A percentile compares a stretch with the other conserved stretches of the same genome.
Conservation (phyloP, 2,888 invertebrate species). For the Cosmopolites sordidus region DNA sequence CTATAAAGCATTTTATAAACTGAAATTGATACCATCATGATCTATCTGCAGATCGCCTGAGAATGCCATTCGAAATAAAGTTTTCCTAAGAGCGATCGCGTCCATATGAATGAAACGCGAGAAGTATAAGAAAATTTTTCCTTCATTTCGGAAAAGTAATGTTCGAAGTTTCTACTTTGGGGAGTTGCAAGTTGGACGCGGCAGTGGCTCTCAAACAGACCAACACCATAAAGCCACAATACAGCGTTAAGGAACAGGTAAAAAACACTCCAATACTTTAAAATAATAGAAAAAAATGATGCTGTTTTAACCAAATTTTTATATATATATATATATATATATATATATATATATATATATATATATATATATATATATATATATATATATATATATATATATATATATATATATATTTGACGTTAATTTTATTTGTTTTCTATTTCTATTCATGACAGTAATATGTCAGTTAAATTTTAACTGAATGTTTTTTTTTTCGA, state of each 20-base stretch:
- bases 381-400: too few relatives aligned
- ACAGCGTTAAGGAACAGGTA: conserved; percentile 56
- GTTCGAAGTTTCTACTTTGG: conserved; percentile 68
- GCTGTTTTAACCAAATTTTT: too few relatives aligned
- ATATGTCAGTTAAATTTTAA: too few relatives aligned
- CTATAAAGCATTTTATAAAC: too few relatives aligned
- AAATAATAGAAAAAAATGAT: neutral
- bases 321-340: too few relatives aligned
- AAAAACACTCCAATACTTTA: conserved; percentile 1
- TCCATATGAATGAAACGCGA: neutral
- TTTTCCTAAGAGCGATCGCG: neutral
- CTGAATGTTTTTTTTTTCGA: too few relatives aligned
- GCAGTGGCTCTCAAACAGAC: conserved; percentile 55
- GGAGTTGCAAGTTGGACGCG: conserved; percentile 65
- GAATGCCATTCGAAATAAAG: neutral
- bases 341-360: too few relatives aligned
- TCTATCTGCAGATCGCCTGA: neutral
- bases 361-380: too few relatives aligned
- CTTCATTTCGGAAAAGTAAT: conserved; percentile 40
- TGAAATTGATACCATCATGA: too few relatives aligned
- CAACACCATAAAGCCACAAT: conserved; percentile 42
- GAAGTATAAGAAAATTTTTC: neutral
- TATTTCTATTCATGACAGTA: too few relatives aligned
- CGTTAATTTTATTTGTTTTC: too few relatives aligned
- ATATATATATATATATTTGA: too few relatives aligned